Base-by-base conservation (phyloP, 1,140 invertebrate genomes). In the Diabrotica virgifera region DNA sequence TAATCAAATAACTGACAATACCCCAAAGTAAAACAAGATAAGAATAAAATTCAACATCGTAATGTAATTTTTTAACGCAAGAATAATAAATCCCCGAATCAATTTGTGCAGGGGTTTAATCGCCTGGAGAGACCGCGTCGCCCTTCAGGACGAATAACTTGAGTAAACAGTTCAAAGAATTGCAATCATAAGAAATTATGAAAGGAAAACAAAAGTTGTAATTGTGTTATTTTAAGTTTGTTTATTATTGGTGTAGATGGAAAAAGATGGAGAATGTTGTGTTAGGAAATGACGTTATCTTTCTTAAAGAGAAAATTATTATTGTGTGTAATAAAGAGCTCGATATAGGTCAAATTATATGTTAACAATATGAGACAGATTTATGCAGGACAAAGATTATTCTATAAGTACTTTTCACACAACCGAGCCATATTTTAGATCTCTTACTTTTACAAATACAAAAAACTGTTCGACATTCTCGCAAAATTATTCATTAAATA, bases 181-280 rank as follows among this genome's bases (percentile, higher is more conserved):
- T 10, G 3, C 40, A 46, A 46, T 46, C 8, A 46, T 46, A 46
- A 46, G 40, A 46, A 46, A 46, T 46, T 46, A 46, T 46, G 40
- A 46, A 46, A 46, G n/a, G 40, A 46, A 46, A 46, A 46, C 40
- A 46, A 46, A n/a, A 46, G n/a, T 10, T 46, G 5, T 46, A 46
- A 46, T 46, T 46, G n/a, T 46, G 40, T 46, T 46, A 46, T 46
- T 46, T 46, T 46, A 10, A 46, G 40, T 46, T 46, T 46, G n/a
- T 46, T n/a, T 10, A 10, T 46, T 46, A 10, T 46, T n/a, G 4
- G 40, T 46, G 40, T 46, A 46, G 40, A 46, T 46, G 40, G 5
- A n/a, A 46, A n/a, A 46, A 10, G n/a, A n/a, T n/a, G n/a, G n/a
- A 46, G 6, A 46, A 10, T 46, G 40, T 46, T 46, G 8, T 46